Evolutionary conservation across 2,797 vertebrate species (phyloP), one percentile per base, ranked within the genome.

Genomic region (Sebastes paucispinis): DNA sequence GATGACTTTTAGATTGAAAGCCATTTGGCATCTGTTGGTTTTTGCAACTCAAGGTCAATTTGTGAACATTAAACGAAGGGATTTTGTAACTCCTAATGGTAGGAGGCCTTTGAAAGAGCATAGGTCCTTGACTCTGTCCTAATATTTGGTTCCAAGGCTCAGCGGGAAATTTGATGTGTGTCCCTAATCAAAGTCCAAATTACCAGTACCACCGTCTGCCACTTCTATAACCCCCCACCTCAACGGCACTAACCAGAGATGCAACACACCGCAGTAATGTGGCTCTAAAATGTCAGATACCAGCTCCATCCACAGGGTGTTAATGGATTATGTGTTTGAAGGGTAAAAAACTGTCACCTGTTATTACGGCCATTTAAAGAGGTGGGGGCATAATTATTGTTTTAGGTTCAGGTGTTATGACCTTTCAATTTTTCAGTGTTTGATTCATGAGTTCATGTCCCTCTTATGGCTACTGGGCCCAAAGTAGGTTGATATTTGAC

Each of bases 1-100:
- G 20, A 39, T 16, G n/a, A 43, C 8, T 81, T 59, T 69, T 69
- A 65, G 55, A 67, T 63, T 36, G 31, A 59, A 82, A 14, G 67
- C 27, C 34, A 63, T 78, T 79, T 74, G 69, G n/a, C 64, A 80
- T 75, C 65, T 79, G 69, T 82, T 66, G 50, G 8, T 72, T 76
- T 71, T 9, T 52, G 6, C 34, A 31, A 31, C 57, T 76, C 59
- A 72, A 67, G 58, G 82, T 82, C 52, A 64, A 47, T 54, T 59
- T 52, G 29, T 59, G 7, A 75, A 12, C 20, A 24, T 16, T 54
- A 22, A 55, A 80, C 1, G 2, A 31, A 69, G 22, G 43, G 13
- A 25, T 65, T 47, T 58, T 20, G 11, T 8, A 27, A 1, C 47
- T 69, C 7, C 7, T 32, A 18, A 52, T 78, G n/a, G 32, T 8